Percentiles rank a stretch among this genome's conserved stretches.
Evolutionary conservation across 2,888 invertebrate species (phyloP).

Genomic region (Gasteruption jaculator): DNA sequence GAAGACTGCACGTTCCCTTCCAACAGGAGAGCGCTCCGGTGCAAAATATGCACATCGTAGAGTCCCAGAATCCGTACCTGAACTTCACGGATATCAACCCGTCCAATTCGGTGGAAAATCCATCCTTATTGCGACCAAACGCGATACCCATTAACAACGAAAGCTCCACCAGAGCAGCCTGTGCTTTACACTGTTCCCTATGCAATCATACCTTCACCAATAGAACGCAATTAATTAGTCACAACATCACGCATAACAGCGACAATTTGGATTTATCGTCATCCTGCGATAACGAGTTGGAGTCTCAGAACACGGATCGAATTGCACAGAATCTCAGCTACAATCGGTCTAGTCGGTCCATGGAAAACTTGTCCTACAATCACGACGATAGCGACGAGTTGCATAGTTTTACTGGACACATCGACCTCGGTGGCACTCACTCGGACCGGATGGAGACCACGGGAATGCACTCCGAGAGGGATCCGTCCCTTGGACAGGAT

Average conservation of each 20-base stretch:
- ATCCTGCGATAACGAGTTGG: conserved; percentile 38
- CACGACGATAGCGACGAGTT: conserved; percentile 27
- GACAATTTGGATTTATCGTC: conserved; percentile 35
- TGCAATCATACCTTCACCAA: conserved; percentile 43
- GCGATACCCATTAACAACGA: conserved; percentile 22
- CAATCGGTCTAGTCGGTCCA: conserved; percentile 29
- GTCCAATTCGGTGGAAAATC: conserved; percentile 18
- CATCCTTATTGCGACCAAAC: conserved; percentile 22
- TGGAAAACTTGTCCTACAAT: conserved; percentile 34
- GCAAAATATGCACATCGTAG: conserved; percentile 42
- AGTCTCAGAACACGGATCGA: conserved; percentile 36
- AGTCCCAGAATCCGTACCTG: conserved; percentile 37
- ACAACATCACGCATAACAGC: conserved; percentile 33
- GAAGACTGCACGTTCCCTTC: conserved; percentile 36
- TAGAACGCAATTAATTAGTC: conserved; percentile 38
- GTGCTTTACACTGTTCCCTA: conserved; percentile 42
- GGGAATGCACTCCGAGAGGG: conserved; percentile 21
- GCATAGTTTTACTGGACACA: conserved; percentile 28
- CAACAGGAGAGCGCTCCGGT: conserved; percentile 33
- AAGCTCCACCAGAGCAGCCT: conserved; percentile 33
- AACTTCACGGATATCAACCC: conserved; percentile 27
- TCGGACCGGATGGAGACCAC: conserved; percentile 21
- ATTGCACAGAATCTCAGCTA: conserved; percentile 33
- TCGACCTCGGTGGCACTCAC: conserved; percentile 24
- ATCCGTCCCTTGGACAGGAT: conserved; percentile 17